Evolutionary conservation across 2,113 vertebrate genomes (phyloP), one percentile per base, ranked within the genome.

Genomic region (Gobiocypris rarus): DNA sequence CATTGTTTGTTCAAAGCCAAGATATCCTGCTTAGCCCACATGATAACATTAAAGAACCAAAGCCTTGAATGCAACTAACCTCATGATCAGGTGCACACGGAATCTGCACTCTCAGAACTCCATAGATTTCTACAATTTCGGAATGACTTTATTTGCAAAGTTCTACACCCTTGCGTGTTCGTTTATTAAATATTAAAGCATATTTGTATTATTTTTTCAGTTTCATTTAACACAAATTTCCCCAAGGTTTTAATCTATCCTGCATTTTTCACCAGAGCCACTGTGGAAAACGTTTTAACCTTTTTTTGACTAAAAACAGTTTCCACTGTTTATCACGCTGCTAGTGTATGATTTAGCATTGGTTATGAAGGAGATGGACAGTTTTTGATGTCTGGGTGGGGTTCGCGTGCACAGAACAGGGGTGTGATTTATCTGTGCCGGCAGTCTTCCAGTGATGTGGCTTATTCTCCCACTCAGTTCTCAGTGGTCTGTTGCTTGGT

Each of bases 401-500:
- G 70, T 73, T 73, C 41, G 41, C 70, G 2, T 73, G 41, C 41
- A 15, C 70, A 73, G 52, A 80, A 74, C 45, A 71, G 58, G 56
- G 48, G 22, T 82, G 38, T 81, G 69, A 83, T 86, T 22, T 81
- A 78, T 84, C 50, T 75, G 26, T 75, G 14, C 38, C 41, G 43
- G 38, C 56, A 82, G 52, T 79, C 28, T 73, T 78, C 56, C 71
- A 41, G 67, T 69, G 77, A 74, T 45, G 56, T 81, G 58, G 41
- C 41, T 82, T 10, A 9, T 17, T 71, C 85, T 63, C 75, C 73
- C 41, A 70, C 74, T 71, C 43, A 83, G 73, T 67, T 76, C 81
- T 71, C 80, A 82, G 86, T 87, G 77, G 63, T 84, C 48, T 75
- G 70, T 69, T 63, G 76, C 78, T 7, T 48, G 69, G 75, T 61